Conservation (phyloP, 37 sponge, comb jelly and placozoan species). For the Theonella swinhoei region DNA sequence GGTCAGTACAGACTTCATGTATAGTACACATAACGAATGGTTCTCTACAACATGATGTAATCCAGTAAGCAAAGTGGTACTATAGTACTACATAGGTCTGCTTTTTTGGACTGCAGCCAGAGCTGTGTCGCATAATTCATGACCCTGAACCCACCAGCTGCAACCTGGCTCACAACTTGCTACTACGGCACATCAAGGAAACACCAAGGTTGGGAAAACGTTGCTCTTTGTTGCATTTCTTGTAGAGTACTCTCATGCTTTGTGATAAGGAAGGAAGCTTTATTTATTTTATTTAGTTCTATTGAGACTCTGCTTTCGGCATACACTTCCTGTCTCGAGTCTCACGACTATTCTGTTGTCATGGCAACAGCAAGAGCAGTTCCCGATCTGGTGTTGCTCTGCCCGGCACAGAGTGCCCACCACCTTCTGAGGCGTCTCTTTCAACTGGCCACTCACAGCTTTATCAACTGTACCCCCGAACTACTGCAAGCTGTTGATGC, state of each 20-base stretch:
- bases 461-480: slow-evolving; percentile 46
- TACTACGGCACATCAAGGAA: slow-evolving; percentile 68
- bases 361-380: slow-evolving; percentile 44
- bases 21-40: no score
- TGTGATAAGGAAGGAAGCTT: no score
- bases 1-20: no score
- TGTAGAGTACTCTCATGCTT: no score
- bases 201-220: slow-evolving; percentile 47
- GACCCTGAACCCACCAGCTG: slow-evolving; percentile 47
- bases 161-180: slow-evolving; percentile 55
- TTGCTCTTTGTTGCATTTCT: background rate
- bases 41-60: no score
- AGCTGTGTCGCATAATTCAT: slow-evolving; percentile 68
- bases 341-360: slow-evolving; percentile 62
- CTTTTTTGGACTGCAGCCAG: no score
- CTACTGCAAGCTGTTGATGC: slow-evolving; percentile 48
- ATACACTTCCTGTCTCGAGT: slow-evolving; percentile 58
- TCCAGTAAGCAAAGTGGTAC: no score
- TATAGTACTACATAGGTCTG: no score
- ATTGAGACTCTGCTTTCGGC: slow-evolving; percentile 57
- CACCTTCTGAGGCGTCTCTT: slow-evolving; percentile 42
- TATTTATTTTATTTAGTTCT: no score
- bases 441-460: slow-evolving; percentile 24
- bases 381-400: slow-evolving; percentile 54
- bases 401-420: slow-evolving; percentile 45